Percentiles rank a stretch among this genome's conserved stretches.
Evolutionary conservation across 2,888 invertebrate genomes (phyloP).

Genomic region (Gymnocheta viridis): DNA sequence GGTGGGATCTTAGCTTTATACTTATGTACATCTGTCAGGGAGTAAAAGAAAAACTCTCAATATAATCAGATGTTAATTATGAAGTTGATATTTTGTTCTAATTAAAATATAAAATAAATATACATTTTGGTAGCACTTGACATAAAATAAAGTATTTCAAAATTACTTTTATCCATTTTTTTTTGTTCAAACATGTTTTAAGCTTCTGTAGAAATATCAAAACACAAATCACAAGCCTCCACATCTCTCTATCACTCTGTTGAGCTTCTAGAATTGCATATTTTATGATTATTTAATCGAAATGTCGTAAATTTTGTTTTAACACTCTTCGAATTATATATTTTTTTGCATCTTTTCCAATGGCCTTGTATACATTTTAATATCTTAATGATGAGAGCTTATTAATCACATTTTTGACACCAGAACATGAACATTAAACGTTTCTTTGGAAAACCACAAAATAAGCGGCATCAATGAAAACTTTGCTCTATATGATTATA

Average conservation of each 20-base stretch:
- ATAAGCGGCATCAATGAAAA: constrained; percentile 24
- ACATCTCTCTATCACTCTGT: not conserved
- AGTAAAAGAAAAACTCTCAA: too few species aligned
- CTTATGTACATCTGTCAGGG: too few species aligned
- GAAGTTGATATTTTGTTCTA: not conserved
- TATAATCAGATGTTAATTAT: too few species aligned
- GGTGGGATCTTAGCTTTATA: too few species aligned
- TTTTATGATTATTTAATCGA: constrained; percentile 61
- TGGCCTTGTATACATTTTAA: constrained; percentile 48
- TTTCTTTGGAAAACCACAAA: constrained; percentile 44
- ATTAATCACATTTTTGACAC: constrained; percentile 69
- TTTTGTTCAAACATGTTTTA: constrained; percentile 16
- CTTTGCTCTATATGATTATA: constrained; percentile 55
- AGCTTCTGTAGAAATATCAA: constrained; percentile 29
- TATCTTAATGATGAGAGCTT: constrained; percentile 67
- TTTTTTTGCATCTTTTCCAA: not conserved
- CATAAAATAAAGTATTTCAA: not conserved
- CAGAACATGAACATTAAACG: constrained; percentile 63
- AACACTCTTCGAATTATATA: constrained; percentile 42
- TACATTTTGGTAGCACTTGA: not conserved
- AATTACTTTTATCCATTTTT: constrained; percentile 9
- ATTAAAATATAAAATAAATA: not conserved
- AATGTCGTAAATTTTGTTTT: constrained; percentile 60
- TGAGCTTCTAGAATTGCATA: not conserved
- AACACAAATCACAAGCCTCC: not conserved